Base-by-base conservation (phyloP, 2,888 invertebrate species). In the Heliconius cydno region DNA sequence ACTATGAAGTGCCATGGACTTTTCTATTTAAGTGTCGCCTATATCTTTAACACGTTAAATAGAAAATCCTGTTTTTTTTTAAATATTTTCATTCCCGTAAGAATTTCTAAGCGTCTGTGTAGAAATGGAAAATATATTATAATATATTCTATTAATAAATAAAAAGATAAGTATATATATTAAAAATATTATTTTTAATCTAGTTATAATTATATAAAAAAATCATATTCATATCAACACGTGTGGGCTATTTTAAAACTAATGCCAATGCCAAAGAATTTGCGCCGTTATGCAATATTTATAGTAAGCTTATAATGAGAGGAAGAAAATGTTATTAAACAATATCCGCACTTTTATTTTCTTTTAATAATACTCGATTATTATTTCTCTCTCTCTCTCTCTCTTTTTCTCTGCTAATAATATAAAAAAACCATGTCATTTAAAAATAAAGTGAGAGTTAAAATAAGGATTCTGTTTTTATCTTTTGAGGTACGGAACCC, bases 191-290 rank as follows among this genome's bases (percentile, higher is more conserved):
- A 46, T n/a, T 63, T 25, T 10, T 66, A 60, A 73, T 60, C 13
- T 30, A 34, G 7, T 73, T 9, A 9, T 28, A 66, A 78, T 72
- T 63, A 73, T 13, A 52, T 60, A 57, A 46, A 72, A 71, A 60
- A 60, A 41, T 6, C 30, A 57, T 78, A 73, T 81, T 77, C 71
- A 81, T 80, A 80, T 66, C 68, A 83, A 84, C 86, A 84, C 86
- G 86, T 88, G 77, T 70, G 46, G 12, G 67, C 88, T 90, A 91
- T 91, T 92, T 90, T 83, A 84, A 84, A 85, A 84, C 86, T 87
- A 91, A 89, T 90, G 89, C 88, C 91, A 92, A 84, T 92, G 92
- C 92, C 92, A 92, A 92, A 91, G 91, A 90, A 91, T 92, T 89
- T 82, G 57, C 85, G 82, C 82, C 84, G 85, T 87, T 87, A 86